These are phyloP conservation scores for Apamea epomidion DNA, from an alignment of 2,888 invertebrate genomes.

Conservation along the genomic window DNA sequence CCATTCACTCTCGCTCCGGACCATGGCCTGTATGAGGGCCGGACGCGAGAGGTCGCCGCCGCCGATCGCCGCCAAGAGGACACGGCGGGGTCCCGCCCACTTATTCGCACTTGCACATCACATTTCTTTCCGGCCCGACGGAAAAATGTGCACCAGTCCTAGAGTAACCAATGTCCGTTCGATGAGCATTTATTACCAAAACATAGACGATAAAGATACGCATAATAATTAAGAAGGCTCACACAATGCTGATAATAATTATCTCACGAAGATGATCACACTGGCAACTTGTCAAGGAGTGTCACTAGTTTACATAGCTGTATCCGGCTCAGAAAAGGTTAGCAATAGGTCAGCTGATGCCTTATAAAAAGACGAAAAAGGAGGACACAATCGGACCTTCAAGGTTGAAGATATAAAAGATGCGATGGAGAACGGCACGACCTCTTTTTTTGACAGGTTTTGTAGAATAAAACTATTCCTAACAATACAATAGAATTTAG, in stretches of 20 bases:
- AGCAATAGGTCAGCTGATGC: conserved; percentile 50
- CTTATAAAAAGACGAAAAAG: conserved; percentile 31
- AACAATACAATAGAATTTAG: neutral
- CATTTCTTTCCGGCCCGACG: conserved; percentile 26
- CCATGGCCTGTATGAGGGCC: too few species aligned
- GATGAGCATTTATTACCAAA: conserved; percentile 38
- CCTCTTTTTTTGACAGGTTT: conserved; percentile 14
- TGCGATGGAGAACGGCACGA: conserved; percentile 22
- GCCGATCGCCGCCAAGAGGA: too few species aligned
- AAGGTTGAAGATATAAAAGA: conserved; percentile 42
- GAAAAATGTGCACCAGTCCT: conserved; percentile 4
- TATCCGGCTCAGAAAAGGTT: conserved; percentile 56
- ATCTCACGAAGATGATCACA: conserved; percentile 50
- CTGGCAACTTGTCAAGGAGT: conserved; percentile 21
- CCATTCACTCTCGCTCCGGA: too few species aligned
- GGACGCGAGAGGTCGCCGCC: too few species aligned
- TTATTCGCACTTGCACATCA: conserved; percentile 19
- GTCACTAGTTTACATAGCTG: conserved; percentile 54
- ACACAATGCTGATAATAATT: conserved; percentile 32
- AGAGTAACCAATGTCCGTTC: neutral
- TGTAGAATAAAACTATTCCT: neutral
- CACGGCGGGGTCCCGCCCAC: too few species aligned
- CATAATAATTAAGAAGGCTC: conserved; percentile 20
- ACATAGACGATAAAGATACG: conserved; percentile 30
- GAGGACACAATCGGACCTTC: conserved; percentile 24